phyloP scores from a whole-genome alignment of 2,113 vertebrate species.

The Lagopus muta region DNA sequence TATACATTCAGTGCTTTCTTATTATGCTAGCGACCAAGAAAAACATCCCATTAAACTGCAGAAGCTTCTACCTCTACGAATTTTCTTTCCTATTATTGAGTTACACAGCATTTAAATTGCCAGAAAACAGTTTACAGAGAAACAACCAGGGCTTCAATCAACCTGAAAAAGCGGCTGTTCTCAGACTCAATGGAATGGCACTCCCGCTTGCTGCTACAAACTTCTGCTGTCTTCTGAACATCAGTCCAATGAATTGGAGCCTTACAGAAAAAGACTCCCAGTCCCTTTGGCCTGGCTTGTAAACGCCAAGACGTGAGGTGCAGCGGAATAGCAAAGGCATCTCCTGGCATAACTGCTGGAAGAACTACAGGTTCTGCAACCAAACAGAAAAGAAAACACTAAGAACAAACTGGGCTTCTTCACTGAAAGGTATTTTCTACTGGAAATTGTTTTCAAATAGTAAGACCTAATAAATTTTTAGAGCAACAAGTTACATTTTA shows the following conservation, averaged over 20 bases:
- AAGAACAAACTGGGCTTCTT: background rate
- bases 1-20: background rate
- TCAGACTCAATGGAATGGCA: conserved; percentile 93
- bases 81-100: background rate
- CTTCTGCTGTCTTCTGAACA: conserved; percentile 87
- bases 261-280: conserved; percentile 96
- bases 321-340: conserved; percentile 90
- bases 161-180: conserved; percentile 93
- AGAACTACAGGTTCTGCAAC: conserved; percentile 92
- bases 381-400: background rate
- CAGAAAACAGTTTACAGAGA: background rate
- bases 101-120: background rate
- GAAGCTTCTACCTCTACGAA: background rate
- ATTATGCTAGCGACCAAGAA: background rate
- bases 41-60: background rate
- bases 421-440: background rate
- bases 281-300: conserved; percentile 92
- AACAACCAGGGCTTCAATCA: conserved; percentile 17
- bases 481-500: accelerated
- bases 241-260: conserved; percentile 96
- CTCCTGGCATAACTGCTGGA: conserved; percentile 91
- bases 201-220: conserved; percentile 92
- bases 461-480: no score
- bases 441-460: background rate
- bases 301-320: conserved; percentile 97